Conservation (phyloP, 2,888 invertebrate species). For the Acronicta leporina region DNA sequence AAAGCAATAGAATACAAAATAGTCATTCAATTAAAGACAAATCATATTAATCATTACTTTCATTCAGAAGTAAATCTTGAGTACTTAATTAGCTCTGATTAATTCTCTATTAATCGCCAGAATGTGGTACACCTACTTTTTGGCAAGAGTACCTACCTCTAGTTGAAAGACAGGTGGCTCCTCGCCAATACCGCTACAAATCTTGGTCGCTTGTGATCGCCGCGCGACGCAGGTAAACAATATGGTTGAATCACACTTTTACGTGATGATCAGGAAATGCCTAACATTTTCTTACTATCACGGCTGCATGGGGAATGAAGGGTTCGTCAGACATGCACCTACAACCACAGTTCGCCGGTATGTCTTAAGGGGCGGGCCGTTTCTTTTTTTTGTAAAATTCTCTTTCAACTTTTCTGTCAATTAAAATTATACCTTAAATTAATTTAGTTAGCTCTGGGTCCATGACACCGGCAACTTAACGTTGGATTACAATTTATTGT, state of each 20-base stretch:
- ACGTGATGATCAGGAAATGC: slow-evolving; percentile 31
- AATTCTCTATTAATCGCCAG: slow-evolving; percentile 36
- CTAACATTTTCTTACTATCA: background rate
- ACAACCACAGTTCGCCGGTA: too few relatives aligned
- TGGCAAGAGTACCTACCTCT: slow-evolving; percentile 5
- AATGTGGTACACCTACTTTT: slow-evolving; percentile 14
- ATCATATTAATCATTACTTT: background rate
- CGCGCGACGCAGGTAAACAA: slow-evolving; percentile 25
- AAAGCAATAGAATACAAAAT: background rate
- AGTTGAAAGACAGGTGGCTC: slow-evolving; percentile 30
- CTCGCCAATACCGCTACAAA: slow-evolving; percentile 11
- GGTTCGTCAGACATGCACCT: too few relatives aligned
- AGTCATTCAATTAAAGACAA: background rate
- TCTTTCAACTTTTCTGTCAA: too few relatives aligned
- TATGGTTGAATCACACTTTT: slow-evolving; percentile 22
- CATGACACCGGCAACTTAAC: background rate
- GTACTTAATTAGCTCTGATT: slow-evolving; percentile 36
- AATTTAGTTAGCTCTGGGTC: background rate
- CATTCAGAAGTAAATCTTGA: slow-evolving; percentile 11
- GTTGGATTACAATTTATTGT: background rate
- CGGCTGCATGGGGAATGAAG: too few relatives aligned
- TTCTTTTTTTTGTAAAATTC: too few relatives aligned
- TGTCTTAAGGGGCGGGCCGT: too few relatives aligned
- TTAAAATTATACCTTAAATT: background rate
- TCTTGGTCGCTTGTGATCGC: slow-evolving; percentile 32